Conservation (phyloP, 2,888 invertebrate genomes). For the Pollenia labialis region DNA sequence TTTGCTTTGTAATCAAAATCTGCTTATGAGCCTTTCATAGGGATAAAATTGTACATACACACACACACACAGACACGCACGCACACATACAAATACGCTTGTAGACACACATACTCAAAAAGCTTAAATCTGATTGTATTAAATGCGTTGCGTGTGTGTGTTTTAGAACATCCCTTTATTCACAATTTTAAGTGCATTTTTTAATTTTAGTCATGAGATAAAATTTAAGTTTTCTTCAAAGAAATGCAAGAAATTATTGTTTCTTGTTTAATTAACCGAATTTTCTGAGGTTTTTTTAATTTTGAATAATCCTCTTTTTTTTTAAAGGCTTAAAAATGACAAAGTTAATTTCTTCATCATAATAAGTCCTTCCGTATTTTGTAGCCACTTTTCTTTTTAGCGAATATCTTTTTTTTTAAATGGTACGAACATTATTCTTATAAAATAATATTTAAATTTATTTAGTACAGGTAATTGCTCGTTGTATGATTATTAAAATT, state of each 20-base stretch:
- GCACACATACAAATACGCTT: background rate
- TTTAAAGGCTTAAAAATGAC: too few species aligned
- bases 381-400: too few species aligned
- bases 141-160: background rate
- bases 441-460: too few species aligned
- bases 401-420: too few species aligned
- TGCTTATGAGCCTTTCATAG: constrained; percentile 63
- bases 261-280: background rate
- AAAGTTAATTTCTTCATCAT: too few species aligned
- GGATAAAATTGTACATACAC: constrained; percentile 38
- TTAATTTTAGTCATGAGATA: background rate
- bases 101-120: background rate
- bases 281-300: background rate
- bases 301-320: too few species aligned
- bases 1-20: constrained; percentile 72
- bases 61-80: background rate
- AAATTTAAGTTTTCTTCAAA: constrained; percentile 17
- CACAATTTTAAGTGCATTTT: constrained; percentile 3
- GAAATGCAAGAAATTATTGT: background rate
- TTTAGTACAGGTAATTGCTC: too few species aligned
- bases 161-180: background rate
- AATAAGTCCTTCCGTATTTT: too few species aligned
- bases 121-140: background rate
- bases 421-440: too few species aligned
- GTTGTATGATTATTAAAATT: background rate